These are phyloP conservation scores for Neotragus moschatus DNA, from an alignment of 2,113 vertebrate genomes.

Conservation along the genomic window DNA sequence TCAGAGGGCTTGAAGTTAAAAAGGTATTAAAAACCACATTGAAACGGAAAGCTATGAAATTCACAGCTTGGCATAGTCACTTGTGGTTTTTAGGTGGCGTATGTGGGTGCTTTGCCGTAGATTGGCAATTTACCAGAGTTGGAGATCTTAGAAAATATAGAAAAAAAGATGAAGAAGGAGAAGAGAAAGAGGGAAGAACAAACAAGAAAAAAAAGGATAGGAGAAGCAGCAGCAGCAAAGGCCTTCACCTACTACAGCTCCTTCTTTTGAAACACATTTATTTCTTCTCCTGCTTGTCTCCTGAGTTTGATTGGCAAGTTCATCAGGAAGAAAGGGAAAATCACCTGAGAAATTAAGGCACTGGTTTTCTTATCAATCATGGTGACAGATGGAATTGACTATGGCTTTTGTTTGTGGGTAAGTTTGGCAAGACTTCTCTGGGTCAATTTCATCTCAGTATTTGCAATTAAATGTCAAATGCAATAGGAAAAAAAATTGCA, in stretches of 20 bases:
- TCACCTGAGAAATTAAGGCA: not conserved
- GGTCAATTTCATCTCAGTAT: constrained; percentile 52
- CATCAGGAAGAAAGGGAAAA: not conserved
- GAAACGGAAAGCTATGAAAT: not conserved
- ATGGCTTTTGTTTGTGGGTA: constrained; percentile 40
- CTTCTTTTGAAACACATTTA: not conserved
- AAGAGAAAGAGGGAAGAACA: not conserved
- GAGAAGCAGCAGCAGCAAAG: not conserved
- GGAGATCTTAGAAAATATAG: not conserved
- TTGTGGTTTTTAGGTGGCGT: not conserved
- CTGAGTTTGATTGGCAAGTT: not conserved
- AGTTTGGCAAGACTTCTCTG: constrained; percentile 11
- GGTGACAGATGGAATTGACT: not conserved
- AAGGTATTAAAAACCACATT: not conserved
- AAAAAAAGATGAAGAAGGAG: not conserved
- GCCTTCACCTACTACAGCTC: not conserved
- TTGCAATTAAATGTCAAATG: constrained; percentile 33
- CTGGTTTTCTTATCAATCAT: not conserved
- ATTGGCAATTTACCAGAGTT: not conserved
- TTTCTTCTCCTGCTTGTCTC: not conserved
- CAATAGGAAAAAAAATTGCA: not conserved
- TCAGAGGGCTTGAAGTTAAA: not conserved
- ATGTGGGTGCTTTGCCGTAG: not conserved
- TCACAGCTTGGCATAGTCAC: not conserved
- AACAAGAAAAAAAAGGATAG: not conserved